Evolutionary conservation across 2,113 vertebrate genomes (phyloP).

Genomic region (Eublepharis macularius): DNA sequence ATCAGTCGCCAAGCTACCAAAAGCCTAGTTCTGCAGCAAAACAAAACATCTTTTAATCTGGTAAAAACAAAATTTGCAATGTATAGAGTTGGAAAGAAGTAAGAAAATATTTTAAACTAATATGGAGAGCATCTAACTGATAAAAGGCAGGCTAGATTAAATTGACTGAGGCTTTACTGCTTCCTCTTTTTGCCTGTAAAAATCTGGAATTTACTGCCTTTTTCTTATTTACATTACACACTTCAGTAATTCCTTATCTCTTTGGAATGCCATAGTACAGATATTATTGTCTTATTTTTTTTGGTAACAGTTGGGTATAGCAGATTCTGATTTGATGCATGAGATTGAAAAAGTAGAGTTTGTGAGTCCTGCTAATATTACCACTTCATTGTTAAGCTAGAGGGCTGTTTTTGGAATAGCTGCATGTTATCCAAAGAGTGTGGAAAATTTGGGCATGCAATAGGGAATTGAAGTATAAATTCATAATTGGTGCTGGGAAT

Average conservation of each 20-base stretch:
- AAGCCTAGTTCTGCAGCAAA: neutral
- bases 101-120: neutral
- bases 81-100: neutral
- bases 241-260: neutral
- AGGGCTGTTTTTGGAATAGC: neutral
- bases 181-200: neutral
- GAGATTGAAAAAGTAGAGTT: no score
- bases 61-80: neutral
- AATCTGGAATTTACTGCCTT: neutral
- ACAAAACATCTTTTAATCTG: neutral
- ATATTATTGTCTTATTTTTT: neutral
- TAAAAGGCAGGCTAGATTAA: neutral
- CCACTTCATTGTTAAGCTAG: neutral
- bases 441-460: neutral
- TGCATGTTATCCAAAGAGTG: neutral
- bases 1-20: neutral
- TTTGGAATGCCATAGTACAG: neutral
- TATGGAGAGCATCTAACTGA: neutral
- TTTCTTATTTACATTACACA: neutral
- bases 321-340: neutral
- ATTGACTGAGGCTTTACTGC: neutral
- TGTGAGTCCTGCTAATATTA: neutral
- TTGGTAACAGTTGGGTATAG: neutral
- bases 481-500: neutral
- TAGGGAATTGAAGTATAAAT: neutral